These are phyloP conservation scores for Pristionchus exspectatus DNA, from an alignment of 2,888 invertebrate genomes.

Conservation along the genomic window DNA sequence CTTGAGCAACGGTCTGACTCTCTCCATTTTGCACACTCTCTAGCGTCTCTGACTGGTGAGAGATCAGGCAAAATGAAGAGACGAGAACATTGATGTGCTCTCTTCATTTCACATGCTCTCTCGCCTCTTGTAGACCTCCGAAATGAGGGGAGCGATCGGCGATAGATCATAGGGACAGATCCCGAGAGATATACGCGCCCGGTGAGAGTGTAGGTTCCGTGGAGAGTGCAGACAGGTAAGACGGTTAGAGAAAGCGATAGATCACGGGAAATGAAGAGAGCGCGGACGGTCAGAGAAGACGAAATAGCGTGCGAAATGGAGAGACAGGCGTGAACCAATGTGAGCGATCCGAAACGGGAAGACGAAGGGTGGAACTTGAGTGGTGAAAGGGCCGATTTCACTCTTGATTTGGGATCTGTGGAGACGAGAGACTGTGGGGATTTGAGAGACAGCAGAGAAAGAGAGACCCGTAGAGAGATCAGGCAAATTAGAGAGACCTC, in stretches of 20 bases:
- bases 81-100: not conserved
- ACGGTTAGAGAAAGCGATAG: not conserved
- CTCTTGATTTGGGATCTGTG: conserved; percentile 22
- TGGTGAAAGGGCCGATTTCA: not conserved
- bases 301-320: not conserved
- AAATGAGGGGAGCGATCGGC: not conserved
- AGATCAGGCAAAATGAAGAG: too few relatives aligned
- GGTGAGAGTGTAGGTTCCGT: not conserved
- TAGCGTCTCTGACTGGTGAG: not conserved
- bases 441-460: not conserved
- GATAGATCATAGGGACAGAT: conserved; percentile 14
- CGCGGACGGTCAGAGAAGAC: not conserved
- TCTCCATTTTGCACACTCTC: not conserved
- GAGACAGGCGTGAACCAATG: not conserved
- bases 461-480: not conserved
- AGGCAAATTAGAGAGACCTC: not conserved
- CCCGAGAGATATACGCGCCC: not conserved
- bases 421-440: not conserved
- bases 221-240: not conserved
- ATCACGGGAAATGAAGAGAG: not conserved
- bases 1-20: not conserved
- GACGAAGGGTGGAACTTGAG: not conserved
- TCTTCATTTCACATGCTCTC: not conserved
- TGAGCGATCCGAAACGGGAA: not conserved
- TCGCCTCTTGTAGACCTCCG: not conserved